phyloP scores from a whole-genome alignment of 2,113 vertebrate genomes.

The Pseudorhombus dupliciocellatus region DNA sequence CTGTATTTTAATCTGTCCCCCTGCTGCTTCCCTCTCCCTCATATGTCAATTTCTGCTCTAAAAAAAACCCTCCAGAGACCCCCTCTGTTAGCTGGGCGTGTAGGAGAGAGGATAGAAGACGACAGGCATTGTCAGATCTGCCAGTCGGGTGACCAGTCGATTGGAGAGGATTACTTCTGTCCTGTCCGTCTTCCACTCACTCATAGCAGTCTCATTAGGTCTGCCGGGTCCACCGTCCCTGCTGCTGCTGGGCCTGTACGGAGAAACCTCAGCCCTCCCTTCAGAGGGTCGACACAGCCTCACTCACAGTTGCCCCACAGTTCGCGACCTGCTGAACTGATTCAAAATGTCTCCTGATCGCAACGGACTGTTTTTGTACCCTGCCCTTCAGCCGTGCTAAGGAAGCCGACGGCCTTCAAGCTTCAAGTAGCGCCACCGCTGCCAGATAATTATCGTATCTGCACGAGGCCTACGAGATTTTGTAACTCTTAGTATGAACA shows the following conservation, averaged over 20 bases:
- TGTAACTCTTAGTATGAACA: too few relatives aligned
- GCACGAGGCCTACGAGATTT: too few relatives aligned
- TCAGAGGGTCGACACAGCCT: conserved; percentile 14
- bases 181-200: conserved; percentile 39
- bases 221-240: conserved; percentile 5
- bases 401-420: too few relatives aligned
- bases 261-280: conserved; percentile 8
- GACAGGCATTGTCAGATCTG: conserved; percentile 58
- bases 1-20: conserved; percentile 7
- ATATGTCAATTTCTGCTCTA: conserved; percentile 14
- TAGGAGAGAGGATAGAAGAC: conserved; percentile 24
- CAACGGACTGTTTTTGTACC: conserved; percentile 14
- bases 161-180: conserved; percentile 53
- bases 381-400: too few relatives aligned
- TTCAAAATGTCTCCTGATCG: conserved; percentile 38
- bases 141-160: conserved; percentile 46
- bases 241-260: background rate
- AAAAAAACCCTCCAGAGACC: conserved; percentile 27
- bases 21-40: background rate
- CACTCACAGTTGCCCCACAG: too few relatives aligned
- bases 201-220: conserved; percentile 39
- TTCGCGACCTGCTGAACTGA: conserved; percentile 32
- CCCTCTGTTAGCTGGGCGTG: conserved; percentile 18
- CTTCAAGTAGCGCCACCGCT: too few relatives aligned
- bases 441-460: too few relatives aligned